phyloP scores from a whole-genome alignment of 1,140 invertebrate species.

The Procambarus clarkii region DNA sequence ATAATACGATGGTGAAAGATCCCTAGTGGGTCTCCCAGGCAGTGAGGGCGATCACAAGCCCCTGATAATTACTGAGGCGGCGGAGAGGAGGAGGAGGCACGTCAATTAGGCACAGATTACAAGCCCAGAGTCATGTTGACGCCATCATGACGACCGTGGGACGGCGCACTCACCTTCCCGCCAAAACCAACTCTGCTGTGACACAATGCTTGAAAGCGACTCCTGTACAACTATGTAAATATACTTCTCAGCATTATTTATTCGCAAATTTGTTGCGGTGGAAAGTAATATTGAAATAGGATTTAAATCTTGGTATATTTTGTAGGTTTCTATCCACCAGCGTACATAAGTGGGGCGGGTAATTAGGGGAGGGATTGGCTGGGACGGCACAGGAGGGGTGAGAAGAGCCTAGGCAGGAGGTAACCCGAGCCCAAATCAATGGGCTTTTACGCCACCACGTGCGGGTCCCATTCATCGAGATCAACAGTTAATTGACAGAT shows the following conservation, averaged over 20 bases:
- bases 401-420: conserved; percentile 3
- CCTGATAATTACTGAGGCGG: conserved; percentile 24
- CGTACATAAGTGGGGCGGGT: too few species aligned
- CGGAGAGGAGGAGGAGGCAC: neutral
- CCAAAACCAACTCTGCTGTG: too few species aligned
- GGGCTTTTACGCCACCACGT: conserved; percentile 5
- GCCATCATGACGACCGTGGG: conserved; percentile 9
- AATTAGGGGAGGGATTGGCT: neutral
- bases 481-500: conserved; percentile 33
- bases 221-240: too few species aligned
- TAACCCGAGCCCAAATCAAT: conserved; percentile 45
- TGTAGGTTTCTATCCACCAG: too few species aligned
- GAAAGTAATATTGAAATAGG: too few species aligned
- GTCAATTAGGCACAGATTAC: conserved; percentile 46
- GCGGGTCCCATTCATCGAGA: neutral
- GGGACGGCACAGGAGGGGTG: neutral
- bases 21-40: neutral
- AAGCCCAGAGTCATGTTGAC: neutral
- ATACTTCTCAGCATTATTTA: too few species aligned
- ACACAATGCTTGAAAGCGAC: too few species aligned
- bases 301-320: too few species aligned
- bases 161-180: neutral
- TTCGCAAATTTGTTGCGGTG: too few species aligned
- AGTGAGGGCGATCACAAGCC: neutral
- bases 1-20: neutral